Percentiles rank a stretch among this genome's conserved stretches.
phyloP scores from a whole-genome alignment of 1,140 invertebrate species.

The Calycopis cecrops region DNA sequence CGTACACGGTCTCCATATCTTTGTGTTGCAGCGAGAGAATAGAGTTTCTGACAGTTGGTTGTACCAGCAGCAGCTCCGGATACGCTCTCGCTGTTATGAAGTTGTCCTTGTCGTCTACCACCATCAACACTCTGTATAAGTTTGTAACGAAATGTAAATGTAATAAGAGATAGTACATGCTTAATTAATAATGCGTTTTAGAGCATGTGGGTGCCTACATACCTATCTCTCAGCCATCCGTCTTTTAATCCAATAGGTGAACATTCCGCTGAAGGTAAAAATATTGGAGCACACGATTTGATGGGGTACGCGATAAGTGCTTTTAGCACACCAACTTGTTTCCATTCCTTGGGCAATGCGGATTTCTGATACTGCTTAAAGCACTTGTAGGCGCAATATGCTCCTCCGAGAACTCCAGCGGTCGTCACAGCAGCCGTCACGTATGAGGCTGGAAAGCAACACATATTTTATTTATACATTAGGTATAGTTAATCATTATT shows the following conservation, averaged over 20 bases:
- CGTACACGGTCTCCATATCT: constrained; percentile 72
- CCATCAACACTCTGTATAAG: constrained; percentile 67
- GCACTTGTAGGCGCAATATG: constrained; percentile 41
- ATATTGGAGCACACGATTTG: constrained; percentile 72
- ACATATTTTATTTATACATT: not conserved
- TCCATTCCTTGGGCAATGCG: constrained; percentile 51
- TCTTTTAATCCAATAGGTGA: constrained; percentile 68
- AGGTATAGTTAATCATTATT: too few species aligned
- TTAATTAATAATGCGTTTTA: too few species aligned
- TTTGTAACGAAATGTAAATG: too few species aligned
- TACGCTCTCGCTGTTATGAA: constrained; percentile 74
- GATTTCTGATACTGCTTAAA: constrained; percentile 34
- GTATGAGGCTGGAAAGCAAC: constrained; percentile 30
- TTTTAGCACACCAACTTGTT: constrained; percentile 72
- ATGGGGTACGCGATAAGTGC: constrained; percentile 73
- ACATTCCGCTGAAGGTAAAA: constrained; percentile 65
- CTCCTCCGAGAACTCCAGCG: constrained; percentile 38
- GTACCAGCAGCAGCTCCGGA: constrained; percentile 73
- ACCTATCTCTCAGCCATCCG: constrained; percentile 75
- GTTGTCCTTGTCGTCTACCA: constrained; percentile 73
- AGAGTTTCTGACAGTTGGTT: constrained; percentile 65
- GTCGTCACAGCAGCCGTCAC: constrained; percentile 36
- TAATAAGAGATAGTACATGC: too few species aligned
- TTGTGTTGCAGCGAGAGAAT: constrained; percentile 68
- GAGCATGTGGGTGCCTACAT: constrained; percentile 4